Base-by-base conservation (phyloP, 2,888 invertebrate genomes). In the Enchytraeus crypticus region DNA sequence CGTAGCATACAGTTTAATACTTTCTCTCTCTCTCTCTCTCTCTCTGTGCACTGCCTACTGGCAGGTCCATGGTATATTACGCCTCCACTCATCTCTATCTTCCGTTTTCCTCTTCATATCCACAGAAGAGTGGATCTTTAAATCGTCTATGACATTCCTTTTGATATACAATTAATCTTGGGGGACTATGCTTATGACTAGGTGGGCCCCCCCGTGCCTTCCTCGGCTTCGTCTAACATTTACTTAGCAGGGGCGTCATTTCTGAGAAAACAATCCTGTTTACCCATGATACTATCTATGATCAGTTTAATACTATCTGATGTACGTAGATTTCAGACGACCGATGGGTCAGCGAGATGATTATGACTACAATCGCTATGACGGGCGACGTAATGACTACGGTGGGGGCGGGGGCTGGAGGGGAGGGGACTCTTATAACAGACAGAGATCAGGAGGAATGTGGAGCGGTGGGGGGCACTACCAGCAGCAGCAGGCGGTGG, bases 291-390 rank as follows among this genome's bases (percentile, higher is more conserved):
- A 38, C 8, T 38, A 14, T 38, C 18, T 38, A 14, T 14, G 8
- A 38, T 38, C 38, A 38, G 18, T 8, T 18, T 38, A 38, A 38
- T 8, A 38, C 38, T 38, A 14, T 38, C 18, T 18, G 8, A 38
- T 38, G 11, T 14, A 38, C 11, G 11, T 38, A 38, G 18, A 18
- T 14, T 57, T 46, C 30, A 23, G 46, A 46, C 43, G 57, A 23
- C 57, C 57, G 18, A 2, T 23, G n/a, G 21, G 8, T 14, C 43
- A 57, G 21, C 57, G 46, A 27, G 57, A 57, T 27, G 57, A 57
- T 27, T 27, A 29, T 26, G 43, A 57, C 29, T 23, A 57, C 57
- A 46, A 57, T 29, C 57, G 57, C 43, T 18, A 23, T 23, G 49
- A 23, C 11, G 47, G 46, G 45, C 57, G 57, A 8, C 45, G 57